Conservation (phyloP, 2,797 vertebrate genomes). For the Pipistrellus pygmaeus region DNA sequence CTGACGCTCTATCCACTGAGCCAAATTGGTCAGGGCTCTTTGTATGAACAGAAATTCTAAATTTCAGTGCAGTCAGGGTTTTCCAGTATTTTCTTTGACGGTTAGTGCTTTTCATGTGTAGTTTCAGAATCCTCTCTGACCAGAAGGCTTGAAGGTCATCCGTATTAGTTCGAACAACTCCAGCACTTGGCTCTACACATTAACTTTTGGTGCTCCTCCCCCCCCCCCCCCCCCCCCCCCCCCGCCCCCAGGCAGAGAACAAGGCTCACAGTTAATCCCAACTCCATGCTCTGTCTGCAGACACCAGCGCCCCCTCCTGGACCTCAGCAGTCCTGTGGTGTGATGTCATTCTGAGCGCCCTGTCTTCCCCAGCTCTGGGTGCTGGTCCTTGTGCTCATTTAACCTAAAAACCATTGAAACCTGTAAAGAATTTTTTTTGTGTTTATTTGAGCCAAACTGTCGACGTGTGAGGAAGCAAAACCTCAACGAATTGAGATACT, state of each 20-base stretch:
- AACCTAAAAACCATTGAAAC: too few relatives aligned
- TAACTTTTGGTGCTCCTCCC: rapidly evolving
- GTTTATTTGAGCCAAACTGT: too few relatives aligned
- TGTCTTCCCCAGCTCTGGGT: too few relatives aligned
- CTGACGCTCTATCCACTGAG: too few relatives aligned
- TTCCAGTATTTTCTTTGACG: background rate
- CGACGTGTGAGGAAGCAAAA: too few relatives aligned
- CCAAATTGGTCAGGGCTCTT: background rate
- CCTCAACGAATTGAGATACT: too few relatives aligned
- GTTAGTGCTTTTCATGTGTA: background rate
- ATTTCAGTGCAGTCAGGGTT: background rate
- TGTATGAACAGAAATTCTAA: background rate
- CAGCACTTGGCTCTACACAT: background rate
- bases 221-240: too few relatives aligned
- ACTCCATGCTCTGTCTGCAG: too few relatives aligned
- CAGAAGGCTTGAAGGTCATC: background rate
- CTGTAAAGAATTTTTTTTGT: too few relatives aligned
- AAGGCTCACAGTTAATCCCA: background rate
- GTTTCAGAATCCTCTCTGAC: background rate
- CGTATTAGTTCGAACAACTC: background rate
- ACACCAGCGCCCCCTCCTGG: background rate
- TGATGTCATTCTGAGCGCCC: too few relatives aligned
- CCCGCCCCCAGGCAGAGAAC: background rate
- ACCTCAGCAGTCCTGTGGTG: too few relatives aligned
- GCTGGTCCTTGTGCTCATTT: too few relatives aligned